A percentile compares a stretch with the other conserved stretches of the same genome.
phyloP scores from a whole-genome alignment of 2,888 invertebrate genomes.

The Polietes domitor region DNA sequence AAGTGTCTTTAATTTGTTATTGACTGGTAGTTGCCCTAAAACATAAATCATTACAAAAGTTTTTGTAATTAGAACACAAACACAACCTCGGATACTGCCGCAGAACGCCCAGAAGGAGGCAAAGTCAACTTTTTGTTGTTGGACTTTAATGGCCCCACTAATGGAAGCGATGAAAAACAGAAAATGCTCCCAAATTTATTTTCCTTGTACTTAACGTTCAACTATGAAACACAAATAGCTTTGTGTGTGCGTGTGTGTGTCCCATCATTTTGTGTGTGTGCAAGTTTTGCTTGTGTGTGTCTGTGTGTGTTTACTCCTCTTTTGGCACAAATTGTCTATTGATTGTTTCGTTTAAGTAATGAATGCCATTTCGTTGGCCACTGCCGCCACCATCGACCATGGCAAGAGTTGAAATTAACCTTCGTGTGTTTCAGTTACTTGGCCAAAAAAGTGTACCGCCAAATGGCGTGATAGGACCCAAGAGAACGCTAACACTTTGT shows the following conservation, averaged over 20 bases:
- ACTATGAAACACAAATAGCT: conserved; percentile 11
- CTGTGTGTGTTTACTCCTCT: conserved; percentile 4
- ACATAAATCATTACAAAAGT: conserved; percentile 59
- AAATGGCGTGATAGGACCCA: background rate
- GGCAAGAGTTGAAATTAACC: conserved; percentile 18
- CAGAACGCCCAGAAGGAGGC: background rate
- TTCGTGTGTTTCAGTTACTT: background rate
- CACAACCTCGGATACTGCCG: conserved; percentile 4
- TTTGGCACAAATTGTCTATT: conserved; percentile 49
- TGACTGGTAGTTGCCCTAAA: conserved; percentile 40
- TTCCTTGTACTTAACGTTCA: conserved; percentile 22
- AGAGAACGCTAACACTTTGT: background rate
- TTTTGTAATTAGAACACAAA: conserved; percentile 57
- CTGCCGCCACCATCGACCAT: background rate
- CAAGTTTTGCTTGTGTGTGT: background rate
- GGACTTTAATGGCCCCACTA: conserved; percentile 41
- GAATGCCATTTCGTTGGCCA: conserved; percentile 42
- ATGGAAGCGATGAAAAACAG: conserved; percentile 41
- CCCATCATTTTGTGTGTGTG: background rate
- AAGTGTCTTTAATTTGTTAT: conserved; percentile 57
- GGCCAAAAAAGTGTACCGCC: background rate
- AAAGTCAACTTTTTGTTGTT: conserved; percentile 15
- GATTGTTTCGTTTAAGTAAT: conserved; percentile 45
- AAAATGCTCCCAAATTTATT: conserved; percentile 23
- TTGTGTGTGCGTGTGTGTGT: conserved; percentile 17